These are phyloP conservation scores for Daktulosphaira vitifoliae DNA, from an alignment of 1,140 invertebrate genomes.

Conservation along the genomic window DNA sequence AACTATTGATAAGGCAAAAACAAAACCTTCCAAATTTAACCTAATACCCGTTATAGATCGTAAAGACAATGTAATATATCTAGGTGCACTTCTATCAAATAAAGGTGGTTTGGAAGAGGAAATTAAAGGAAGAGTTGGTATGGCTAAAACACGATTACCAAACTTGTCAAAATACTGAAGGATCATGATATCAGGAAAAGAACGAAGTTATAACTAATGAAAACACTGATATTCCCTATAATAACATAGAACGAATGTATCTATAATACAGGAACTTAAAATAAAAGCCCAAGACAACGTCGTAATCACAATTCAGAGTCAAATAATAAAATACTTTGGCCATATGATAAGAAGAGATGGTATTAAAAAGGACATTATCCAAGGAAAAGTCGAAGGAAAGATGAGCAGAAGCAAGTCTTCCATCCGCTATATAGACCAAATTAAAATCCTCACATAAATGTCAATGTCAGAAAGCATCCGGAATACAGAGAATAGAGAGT, in stretches of 20 bases:
- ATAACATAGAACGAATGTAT: background rate
- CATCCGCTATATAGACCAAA: slow-evolving; percentile 5
- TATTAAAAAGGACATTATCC: slow-evolving; percentile 3
- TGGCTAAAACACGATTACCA: background rate
- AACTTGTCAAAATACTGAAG: slow-evolving; percentile 1
- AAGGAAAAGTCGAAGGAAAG: slow-evolving; percentile 5
- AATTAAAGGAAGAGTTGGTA: background rate
- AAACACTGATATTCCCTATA: slow-evolving; percentile 6
- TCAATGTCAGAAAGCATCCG: background rate
- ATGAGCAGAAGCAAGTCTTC: background rate
- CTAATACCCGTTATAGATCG: background rate
- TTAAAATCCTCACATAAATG: slow-evolving; percentile 4
- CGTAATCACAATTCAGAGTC: background rate
- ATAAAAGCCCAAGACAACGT: background rate
- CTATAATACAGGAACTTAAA: background rate
- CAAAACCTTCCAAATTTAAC: background rate
- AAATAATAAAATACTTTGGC: background rate
- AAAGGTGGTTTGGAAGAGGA: slow-evolving; percentile 2
- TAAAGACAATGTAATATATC: slow-evolving; percentile 4
- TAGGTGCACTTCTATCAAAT: slow-evolving; percentile 1
- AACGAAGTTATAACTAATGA: slow-evolving; percentile 1
- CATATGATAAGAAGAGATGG: background rate
- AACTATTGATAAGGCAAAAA: background rate
- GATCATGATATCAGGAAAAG: background rate
- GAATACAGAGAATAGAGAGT: slow-evolving; percentile 1